Evolutionary conservation across 2,797 vertebrate genomes (phyloP).

Genomic region (Pygocentrus nattereri): DNA sequence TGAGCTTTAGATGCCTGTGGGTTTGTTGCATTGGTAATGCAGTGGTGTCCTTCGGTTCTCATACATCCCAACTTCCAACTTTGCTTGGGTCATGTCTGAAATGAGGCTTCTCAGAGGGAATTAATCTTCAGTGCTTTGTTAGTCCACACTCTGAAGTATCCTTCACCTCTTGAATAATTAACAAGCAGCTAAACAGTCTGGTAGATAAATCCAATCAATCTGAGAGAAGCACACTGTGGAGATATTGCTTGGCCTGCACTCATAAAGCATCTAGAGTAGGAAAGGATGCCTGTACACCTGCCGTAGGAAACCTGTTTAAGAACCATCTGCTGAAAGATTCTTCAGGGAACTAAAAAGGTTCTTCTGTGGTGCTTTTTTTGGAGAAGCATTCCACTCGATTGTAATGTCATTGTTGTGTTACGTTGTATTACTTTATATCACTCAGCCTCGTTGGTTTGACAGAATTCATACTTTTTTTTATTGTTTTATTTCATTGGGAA

Average conservation of each 20-base stretch:
- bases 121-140: conserved; percentile 58
- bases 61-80: conserved; percentile 38
- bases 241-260: conserved; percentile 44
- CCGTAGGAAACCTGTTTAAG: no score
- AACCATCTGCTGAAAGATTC: no score
- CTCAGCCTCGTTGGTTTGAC: no score
- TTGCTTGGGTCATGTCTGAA: conserved; percentile 42
- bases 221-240: conserved; percentile 29
- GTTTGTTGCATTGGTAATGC: conserved; percentile 16
- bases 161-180: conserved; percentile 65
- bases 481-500: no score
- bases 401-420: no score
- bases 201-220: conserved; percentile 61
- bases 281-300: background rate
- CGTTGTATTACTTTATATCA: no score
- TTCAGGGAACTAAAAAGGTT: no score
- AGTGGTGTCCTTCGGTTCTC: conserved; percentile 12
- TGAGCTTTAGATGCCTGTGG: conserved; percentile 11
- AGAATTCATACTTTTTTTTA: no score
- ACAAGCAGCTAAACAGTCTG: conserved; percentile 62
- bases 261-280: conserved; percentile 33
- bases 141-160: conserved; percentile 55
- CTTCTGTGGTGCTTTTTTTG: no score
- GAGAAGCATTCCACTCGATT: no score
- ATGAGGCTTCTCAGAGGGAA: conserved; percentile 47